Percentiles rank a stretch among this genome's conserved stretches.
Conservation (phyloP, 2,797 vertebrate species). For the Girardinus metallicus region DNA sequence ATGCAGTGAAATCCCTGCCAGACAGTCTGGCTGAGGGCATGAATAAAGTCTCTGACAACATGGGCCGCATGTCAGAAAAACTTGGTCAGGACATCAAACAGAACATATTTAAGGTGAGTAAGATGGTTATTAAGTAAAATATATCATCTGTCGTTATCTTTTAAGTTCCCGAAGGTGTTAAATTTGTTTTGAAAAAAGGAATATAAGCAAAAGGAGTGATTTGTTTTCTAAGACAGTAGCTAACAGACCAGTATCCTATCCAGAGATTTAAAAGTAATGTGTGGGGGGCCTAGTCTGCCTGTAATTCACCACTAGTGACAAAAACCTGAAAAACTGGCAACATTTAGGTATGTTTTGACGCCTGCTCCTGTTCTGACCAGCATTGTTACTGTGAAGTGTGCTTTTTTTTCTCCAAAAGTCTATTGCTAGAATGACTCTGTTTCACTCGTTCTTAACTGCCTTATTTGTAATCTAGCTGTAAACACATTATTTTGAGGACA, state of each 20-base stretch:
- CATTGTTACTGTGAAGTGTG: background rate
- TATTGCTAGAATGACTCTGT: background rate
- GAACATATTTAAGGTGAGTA: conserved; percentile 93
- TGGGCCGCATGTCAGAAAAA: conserved; percentile 98
- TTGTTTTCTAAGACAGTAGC: too few species aligned
- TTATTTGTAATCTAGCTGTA: background rate
- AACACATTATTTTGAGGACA: background rate
- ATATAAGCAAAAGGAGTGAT: background rate
- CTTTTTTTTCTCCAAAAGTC: background rate
- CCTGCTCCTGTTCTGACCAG: background rate
- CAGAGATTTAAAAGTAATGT: background rate
- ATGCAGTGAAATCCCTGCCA: conserved; percentile 94
- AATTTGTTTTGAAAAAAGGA: background rate
- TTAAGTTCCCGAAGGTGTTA: background rate
- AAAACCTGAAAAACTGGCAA: background rate
- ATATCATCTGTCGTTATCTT: background rate
- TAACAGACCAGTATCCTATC: background rate
- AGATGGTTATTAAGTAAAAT: background rate
- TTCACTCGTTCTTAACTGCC: background rate
- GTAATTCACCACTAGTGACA: background rate
- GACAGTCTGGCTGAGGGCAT: conserved; percentile 98
- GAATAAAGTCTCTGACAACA: conserved; percentile 98
- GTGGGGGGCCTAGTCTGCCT: background rate
- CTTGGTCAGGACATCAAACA: conserved; percentile 97
- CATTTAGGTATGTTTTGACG: background rate